Conservation (phyloP, 2,888 invertebrate genomes). For the Aphelenchoides bicaudatus region DNA sequence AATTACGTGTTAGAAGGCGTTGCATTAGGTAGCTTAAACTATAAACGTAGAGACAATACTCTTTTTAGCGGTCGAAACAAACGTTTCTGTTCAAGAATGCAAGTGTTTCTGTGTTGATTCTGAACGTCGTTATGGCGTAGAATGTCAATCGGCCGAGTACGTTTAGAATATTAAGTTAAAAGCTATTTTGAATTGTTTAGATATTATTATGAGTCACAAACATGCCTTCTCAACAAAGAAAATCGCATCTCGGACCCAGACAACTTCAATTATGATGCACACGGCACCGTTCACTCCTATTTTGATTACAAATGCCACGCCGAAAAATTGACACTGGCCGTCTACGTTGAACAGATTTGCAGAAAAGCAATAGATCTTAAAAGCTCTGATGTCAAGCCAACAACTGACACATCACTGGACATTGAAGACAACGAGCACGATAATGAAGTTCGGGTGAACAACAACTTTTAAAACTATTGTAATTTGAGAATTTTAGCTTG, state of each 20-base stretch:
- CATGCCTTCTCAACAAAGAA: slow-evolving; percentile 57
- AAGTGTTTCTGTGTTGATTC: slow-evolving; percentile 43
- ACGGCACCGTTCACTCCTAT: slow-evolving; percentile 44
- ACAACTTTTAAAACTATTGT: no score
- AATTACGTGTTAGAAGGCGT: slow-evolving; percentile 56
- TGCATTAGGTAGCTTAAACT: no score
- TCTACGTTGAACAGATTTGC: slow-evolving; percentile 35
- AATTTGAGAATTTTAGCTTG: background rate
- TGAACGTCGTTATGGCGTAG: slow-evolving; percentile 46
- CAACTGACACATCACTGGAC: slow-evolving; percentile 20
- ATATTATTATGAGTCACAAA: slow-evolving; percentile 57
- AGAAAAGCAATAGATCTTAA: slow-evolving; percentile 21
- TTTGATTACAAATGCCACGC: slow-evolving; percentile 55
- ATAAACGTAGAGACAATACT: no score
- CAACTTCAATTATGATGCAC: slow-evolving; percentile 50
- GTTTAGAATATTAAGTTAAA: no score
- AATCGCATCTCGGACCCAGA: slow-evolving; percentile 57
- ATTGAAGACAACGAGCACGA: slow-evolving; percentile 21
- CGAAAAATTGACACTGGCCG: slow-evolving; percentile 33
- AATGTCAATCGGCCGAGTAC: slow-evolving; percentile 54
- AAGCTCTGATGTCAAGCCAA: slow-evolving; percentile 18
- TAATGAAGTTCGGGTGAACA: slow-evolving; percentile 16
- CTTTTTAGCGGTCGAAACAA: slow-evolving; percentile 53
- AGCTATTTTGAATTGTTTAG: no score
- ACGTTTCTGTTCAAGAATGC: slow-evolving; percentile 43